These are phyloP conservation scores for Centropyge bicolor DNA, from an alignment of 2,797 vertebrate species.

Conservation along the genomic window DNA sequence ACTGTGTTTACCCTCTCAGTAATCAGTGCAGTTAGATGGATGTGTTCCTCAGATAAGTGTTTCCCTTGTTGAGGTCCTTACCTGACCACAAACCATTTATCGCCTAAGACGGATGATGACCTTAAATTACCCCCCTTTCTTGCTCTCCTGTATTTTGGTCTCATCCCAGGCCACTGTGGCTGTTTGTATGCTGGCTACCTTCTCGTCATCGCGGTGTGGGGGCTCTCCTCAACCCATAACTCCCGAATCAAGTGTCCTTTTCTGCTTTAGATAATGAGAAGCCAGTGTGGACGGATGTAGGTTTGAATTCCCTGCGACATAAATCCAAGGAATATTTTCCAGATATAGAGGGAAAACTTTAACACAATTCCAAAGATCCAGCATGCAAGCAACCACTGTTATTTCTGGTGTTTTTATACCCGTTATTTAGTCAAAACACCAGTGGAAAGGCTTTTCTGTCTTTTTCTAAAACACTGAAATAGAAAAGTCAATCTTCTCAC, in stretches of 20 bases:
- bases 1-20: conserved; percentile 67
- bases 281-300: conserved; percentile 32
- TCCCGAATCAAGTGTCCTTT: conserved; percentile 43
- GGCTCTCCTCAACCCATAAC: conserved; percentile 28
- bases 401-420: neutral
- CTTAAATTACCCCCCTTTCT: conserved; percentile 63
- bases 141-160: conserved; percentile 64
- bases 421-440: neutral
- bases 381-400: neutral
- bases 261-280: conserved; percentile 53
- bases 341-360: conserved; percentile 16
- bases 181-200: conserved; percentile 34
- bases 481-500: neutral
- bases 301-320: conserved; percentile 33
- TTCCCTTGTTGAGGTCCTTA: conserved; percentile 66
- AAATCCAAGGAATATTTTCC: conserved; percentile 39
- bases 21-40: conserved; percentile 68
- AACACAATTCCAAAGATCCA: conserved; percentile 18
- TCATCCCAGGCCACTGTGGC: conserved; percentile 40
- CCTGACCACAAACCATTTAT: conserved; percentile 70
- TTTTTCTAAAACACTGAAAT: neutral
- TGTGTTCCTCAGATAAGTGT: conserved; percentile 69
- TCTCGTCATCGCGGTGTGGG: conserved; percentile 15
- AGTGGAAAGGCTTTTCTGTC: neutral
- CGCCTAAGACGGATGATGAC: conserved; percentile 55